Base-by-base conservation (phyloP, 2,797 vertebrate species). In the Hyperoplus immaculatus region DNA sequence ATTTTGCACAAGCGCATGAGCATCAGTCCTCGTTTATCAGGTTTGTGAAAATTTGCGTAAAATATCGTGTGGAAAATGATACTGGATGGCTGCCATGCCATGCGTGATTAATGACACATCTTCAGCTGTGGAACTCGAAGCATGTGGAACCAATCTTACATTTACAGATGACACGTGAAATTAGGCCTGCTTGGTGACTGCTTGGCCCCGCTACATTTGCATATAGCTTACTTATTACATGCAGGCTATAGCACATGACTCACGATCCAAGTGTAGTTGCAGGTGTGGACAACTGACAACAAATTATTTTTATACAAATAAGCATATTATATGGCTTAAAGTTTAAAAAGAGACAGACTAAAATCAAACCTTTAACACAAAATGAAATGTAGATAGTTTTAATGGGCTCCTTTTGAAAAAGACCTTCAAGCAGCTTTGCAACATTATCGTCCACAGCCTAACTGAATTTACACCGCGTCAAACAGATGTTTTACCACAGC, bases 101-200 rank as follows among this genome's bases (percentile, higher is more conserved):
- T 11, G 58, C 68, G 77, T 72, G 71, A 88, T 83, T 85, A 82
- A 86, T 83, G 77, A 80, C 56, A 80, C 45, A 8, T 13, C 46
- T 47, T 75, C 62, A 71, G 18, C 64, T 59, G 64, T 64, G 54
- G 46, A 81, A 80, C 69, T 78, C 69, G 51, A 80, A 61, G 38
- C 64, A 76, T 49, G 69, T 85, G 64, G 57, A 79, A 77, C 75
- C 29, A 79, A 68, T 78, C 66, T 36, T n/a, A 43, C 36, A 84
- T 85, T 77, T 79, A 68, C 49, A 75, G 72, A 66, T 4, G 15
- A 57, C 13, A 56, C 0, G 18, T 63, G 61, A 83, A 79, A 82
- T 81, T 69, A 73, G 51, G 14, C 47, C 59, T 29, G 45, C 53
- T 66, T 66, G 29, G 29, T 46, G n/a, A 54, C 10, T 75, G 29